Conservation (phyloP, 2,797 vertebrate genomes). For the Enteromius radiatus region DNA sequence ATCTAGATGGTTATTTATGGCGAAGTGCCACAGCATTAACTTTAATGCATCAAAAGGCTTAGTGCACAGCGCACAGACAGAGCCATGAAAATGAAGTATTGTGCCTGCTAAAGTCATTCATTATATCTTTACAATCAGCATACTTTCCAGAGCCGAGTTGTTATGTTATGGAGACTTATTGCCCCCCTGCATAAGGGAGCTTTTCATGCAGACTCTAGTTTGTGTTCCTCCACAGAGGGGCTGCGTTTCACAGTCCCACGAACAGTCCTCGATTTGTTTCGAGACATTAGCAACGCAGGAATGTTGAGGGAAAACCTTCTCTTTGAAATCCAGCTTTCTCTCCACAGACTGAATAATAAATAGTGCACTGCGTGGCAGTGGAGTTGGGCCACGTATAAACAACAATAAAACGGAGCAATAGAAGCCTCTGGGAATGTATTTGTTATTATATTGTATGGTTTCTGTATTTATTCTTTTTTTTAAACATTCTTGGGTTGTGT, state of each 20-base stretch:
- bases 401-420: neutral
- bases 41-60: constrained; percentile 62
- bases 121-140: constrained; percentile 76
- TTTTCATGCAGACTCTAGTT: constrained; percentile 80
- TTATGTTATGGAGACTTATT: constrained; percentile 80
- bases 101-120: constrained; percentile 64
- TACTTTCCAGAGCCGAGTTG: constrained; percentile 72
- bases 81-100: constrained; percentile 71
- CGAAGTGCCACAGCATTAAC: constrained; percentile 49
- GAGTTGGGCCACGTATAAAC: constrained; percentile 11
- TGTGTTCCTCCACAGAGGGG: constrained; percentile 80
- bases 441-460: neutral
- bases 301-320: constrained; percentile 77
- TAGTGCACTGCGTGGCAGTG: constrained; percentile 16
- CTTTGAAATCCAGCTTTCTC: constrained; percentile 67
- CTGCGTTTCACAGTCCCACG: constrained; percentile 76
- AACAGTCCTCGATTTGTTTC: constrained; percentile 91
- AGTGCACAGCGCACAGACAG: constrained; percentile 57
- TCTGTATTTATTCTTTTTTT: neutral
- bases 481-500: neutral
- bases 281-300: constrained; percentile 68
- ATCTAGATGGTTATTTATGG: constrained; percentile 54
- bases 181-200: constrained; percentile 74
- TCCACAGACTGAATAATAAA: constrained; percentile 58
- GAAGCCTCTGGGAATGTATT: constrained; percentile 11